Percentiles rank a stretch among this genome's conserved stretches.
Conservation (phyloP, 2,888 invertebrate species). For the Leptinotarsa peninsularis region DNA sequence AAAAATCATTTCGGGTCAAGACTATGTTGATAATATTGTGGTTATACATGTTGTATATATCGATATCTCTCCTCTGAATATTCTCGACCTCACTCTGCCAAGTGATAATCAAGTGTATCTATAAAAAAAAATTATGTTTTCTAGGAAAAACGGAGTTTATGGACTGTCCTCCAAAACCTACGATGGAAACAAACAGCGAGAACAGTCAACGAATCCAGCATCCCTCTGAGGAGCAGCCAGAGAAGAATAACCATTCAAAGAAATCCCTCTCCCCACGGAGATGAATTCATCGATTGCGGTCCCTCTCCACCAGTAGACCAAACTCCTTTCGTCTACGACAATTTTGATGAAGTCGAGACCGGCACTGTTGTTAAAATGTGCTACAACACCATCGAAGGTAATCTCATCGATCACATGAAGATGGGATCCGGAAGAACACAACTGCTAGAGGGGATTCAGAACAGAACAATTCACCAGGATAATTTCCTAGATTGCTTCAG, state of each 20-base stretch:
- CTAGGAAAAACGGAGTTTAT: constrained; percentile 4
- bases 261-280: constrained; percentile 66
- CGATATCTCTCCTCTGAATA: no score
- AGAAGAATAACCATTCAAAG: background rate
- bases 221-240: constrained; percentile 7
- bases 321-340: constrained; percentile 83
- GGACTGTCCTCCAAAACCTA: constrained; percentile 11
- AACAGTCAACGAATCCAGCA: constrained; percentile 10
- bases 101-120: no score
- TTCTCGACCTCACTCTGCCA: no score
- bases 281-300: constrained; percentile 81
- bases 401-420: constrained; percentile 79
- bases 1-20: no score
- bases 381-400: constrained; percentile 77
- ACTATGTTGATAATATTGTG: no score
- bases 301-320: constrained; percentile 84
- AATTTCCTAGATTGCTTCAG: constrained; percentile 68
- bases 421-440: constrained; percentile 74
- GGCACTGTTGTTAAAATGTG: constrained; percentile 78
- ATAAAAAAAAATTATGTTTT: background rate
- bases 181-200: constrained; percentile 13
- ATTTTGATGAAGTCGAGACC: constrained; percentile 75
- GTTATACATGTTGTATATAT: no score
- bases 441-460: constrained; percentile 81
- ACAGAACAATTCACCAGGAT: constrained; percentile 72